Percentiles rank a stretch among this genome's conserved stretches.
Evolutionary conservation across 2,113 vertebrate genomes (phyloP).

Genomic region (Acanthisitta chloris): DNA sequence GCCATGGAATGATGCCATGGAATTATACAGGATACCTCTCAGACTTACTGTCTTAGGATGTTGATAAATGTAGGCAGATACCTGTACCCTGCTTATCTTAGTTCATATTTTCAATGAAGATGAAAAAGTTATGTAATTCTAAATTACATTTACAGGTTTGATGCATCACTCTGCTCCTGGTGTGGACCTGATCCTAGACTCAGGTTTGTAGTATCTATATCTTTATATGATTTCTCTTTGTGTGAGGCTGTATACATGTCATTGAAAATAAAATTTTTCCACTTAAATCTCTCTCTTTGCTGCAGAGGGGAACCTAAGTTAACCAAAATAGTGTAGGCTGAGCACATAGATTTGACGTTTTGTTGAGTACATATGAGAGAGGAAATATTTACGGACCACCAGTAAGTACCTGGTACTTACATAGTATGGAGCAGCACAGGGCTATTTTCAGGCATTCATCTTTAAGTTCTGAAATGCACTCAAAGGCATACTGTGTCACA

Average conservation of each 20-base stretch:
- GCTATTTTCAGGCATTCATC: not conserved
- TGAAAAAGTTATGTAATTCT: not conserved
- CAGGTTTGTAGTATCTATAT: rapidly evolving
- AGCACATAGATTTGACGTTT: not conserved
- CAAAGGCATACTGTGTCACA: not conserved
- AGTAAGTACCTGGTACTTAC: not conserved
- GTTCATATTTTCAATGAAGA: not conserved
- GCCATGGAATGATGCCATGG: not conserved
- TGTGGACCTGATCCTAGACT: not conserved
- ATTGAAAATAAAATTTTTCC: not conserved
- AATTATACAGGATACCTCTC: not conserved
- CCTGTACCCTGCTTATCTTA: not conserved
- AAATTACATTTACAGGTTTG: not conserved
- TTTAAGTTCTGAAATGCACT: not conserved
- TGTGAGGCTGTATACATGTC: not conserved
- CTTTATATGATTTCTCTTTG: not conserved
- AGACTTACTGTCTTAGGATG: not conserved
- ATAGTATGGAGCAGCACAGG: not conserved
- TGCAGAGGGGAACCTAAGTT: not conserved
- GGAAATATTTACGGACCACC: not conserved
- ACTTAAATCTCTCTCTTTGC: not conserved
- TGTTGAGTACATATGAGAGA: not conserved
- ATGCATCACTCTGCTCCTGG: not conserved
- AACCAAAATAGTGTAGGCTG: not conserved
- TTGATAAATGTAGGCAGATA: not conserved